Base-by-base conservation (phyloP, 2,888 invertebrate genomes). In the Cordilura impudica region DNA sequence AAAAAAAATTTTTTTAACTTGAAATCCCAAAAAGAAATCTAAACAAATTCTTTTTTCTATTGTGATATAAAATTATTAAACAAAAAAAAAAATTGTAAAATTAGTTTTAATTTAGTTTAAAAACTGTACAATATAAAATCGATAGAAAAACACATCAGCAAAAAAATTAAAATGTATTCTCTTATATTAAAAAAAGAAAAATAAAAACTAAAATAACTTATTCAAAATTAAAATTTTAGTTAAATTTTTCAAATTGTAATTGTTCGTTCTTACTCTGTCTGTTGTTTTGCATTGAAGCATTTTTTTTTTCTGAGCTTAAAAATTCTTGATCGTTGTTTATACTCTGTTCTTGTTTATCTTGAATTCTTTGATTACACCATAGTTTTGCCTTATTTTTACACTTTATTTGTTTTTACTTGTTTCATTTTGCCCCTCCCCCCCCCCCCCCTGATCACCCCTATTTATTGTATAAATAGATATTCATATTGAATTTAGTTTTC, bases 21-120 rank as follows among this genome's bases (percentile, higher is more conserved):
- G 19, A 70, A 63, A 65, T 58, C 63, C 75, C 45, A 72, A 77
- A 67, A 77, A 77, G 60, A 61, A 77, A 71, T 47, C 19, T 66
- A 84, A 75, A 78, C 67, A 70, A 81, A 71, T 86, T 87, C 87
- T 86, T 87, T 88, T 87, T 87, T 88, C 86, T 88, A 87, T 88
- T 87, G 87, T 87, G 87, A 87, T 87, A 87, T 87, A 86, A 87
- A 86, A 85, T 84, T 85, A 82, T 79, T 80, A 72, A 19, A 60
- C 12, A 23, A 43, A 56, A 29, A 4, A 7, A 39, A 61, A 60
- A 51, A 45, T 35, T 74, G 23, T 60, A 74, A 75, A 69, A 49
- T 69, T 75, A 75, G 47, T 71, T 77, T 66, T 66, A 77, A 72
- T 72, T 81, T 72, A 77, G 77, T 80, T 60, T 39, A 49, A 69